Conservation (phyloP, 2,888 invertebrate species). For the Athrips mouffetella region DNA sequence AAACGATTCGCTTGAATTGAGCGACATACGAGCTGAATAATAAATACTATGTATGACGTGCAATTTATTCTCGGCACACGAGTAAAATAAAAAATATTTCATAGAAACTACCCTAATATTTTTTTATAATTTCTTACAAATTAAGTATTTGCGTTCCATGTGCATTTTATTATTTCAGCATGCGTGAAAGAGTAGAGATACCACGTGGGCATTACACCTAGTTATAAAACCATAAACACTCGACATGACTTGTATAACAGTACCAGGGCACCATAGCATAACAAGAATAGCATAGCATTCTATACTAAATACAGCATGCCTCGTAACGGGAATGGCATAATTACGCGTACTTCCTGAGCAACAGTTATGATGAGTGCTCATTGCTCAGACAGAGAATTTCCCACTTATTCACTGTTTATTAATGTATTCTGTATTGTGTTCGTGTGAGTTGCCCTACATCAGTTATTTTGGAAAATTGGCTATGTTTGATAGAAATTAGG, state of each 20-base stretch:
- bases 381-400: constrained; percentile 43
- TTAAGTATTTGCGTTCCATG: no score
- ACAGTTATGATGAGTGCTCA: constrained; percentile 55
- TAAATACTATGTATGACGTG: not conserved
- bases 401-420: constrained; percentile 53
- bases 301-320: constrained; percentile 7
- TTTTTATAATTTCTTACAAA: no score
- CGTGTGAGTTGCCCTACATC: constrained; percentile 26
- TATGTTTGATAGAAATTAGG: no score
- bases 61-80: not conserved
- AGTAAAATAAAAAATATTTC: no score
- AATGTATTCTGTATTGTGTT: constrained; percentile 35
- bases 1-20: constrained; percentile 35
- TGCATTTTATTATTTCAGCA: no score
- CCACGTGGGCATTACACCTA: no score
- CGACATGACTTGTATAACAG: not conserved
- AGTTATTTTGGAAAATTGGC: not conserved
- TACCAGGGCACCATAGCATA: not conserved
- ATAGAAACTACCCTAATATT: no score
- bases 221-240: no score
- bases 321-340: constrained; percentile 58
- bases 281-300: constrained; percentile 3
- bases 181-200: no score
- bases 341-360: constrained; percentile 53
- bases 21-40: not conserved